A percentile compares a stretch with the other conserved stretches of the same genome.
phyloP scores from a whole-genome alignment of 23 tunicate species.

The Diplosoma virens region DNA sequence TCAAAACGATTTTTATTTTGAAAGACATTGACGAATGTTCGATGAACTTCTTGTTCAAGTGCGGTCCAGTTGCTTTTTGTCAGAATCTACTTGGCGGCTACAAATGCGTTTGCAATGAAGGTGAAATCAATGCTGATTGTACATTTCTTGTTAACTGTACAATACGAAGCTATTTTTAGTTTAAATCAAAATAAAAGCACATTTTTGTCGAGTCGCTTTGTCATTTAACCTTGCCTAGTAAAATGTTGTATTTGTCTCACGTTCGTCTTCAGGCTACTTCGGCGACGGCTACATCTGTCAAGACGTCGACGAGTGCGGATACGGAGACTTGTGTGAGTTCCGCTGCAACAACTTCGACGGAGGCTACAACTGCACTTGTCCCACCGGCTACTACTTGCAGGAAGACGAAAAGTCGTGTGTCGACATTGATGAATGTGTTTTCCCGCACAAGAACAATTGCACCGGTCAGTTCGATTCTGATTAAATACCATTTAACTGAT shows the following conservation, averaged over 20 bases:
- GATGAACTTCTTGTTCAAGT: not conserved
- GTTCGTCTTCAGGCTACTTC: constrained; percentile 34
- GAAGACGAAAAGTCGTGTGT: constrained; percentile 32
- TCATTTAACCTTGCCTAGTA: not conserved
- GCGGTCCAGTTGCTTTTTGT: constrained; percentile 2
- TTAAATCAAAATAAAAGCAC: no score
- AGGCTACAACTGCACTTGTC: constrained; percentile 55
- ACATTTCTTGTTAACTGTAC: no score
- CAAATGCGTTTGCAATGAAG: not conserved
- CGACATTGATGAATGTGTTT: constrained; percentile 66
- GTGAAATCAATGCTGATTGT: no score
- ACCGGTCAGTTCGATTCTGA: no score
- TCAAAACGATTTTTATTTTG: no score
- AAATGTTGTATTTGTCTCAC: not conserved
- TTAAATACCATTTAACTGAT: no score
- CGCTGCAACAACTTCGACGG: constrained; percentile 46
- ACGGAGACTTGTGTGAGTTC: constrained; percentile 55
- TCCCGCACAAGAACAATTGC: constrained; percentile 46
- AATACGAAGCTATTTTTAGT: no score
- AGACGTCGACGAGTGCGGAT: constrained; percentile 67
- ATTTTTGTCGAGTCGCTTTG: not conserved
- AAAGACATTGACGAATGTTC: not conserved
- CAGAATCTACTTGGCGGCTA: not conserved
- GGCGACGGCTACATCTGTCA: constrained; percentile 48
- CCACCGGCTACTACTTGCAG: constrained; percentile 43